Evolutionary conservation across 2,113 vertebrate species (phyloP).

Genomic region (Ranitomeya variabilis): DNA sequence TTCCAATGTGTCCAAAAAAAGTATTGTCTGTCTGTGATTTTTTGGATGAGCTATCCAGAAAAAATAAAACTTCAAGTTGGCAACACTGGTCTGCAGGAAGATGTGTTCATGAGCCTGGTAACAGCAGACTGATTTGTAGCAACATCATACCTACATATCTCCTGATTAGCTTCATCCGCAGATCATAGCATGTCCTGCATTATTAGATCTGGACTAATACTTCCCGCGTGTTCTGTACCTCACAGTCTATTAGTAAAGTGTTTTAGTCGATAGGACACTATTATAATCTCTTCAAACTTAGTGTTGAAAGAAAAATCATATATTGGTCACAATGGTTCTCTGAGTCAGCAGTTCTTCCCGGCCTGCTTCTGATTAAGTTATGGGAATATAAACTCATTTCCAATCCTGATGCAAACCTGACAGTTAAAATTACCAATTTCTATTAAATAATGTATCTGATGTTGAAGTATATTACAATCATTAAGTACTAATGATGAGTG

Average conservation of each 20-base stretch:
- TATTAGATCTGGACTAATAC: conserved; percentile 18
- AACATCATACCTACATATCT: neutral
- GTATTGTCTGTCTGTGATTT: too few species aligned
- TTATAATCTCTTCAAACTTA: neutral
- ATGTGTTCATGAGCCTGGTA: neutral
- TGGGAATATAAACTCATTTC: conserved; percentile 15
- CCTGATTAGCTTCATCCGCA: neutral
- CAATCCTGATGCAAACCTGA: neutral
- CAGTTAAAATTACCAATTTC: neutral
- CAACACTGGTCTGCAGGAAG: neutral
- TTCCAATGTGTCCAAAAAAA: too few species aligned
- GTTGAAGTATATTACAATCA: neutral
- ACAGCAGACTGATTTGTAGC: conserved; percentile 5
- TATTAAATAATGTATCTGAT: neutral
- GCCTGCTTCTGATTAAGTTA: neutral
- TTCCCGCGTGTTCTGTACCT: conserved; percentile 30
- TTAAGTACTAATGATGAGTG: too few species aligned
- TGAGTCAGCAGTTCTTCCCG: conserved; percentile 1
- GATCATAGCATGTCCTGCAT: neutral
- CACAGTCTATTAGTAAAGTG: conserved; percentile 8
- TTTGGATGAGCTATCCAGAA: too few species aligned
- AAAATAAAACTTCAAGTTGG: too few species aligned
- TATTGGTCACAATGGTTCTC: neutral
- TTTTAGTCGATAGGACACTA: conserved; percentile 3
- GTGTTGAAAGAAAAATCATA: conserved; percentile 15